These are phyloP conservation scores for Omphaloscelis lunosa DNA, from an alignment of 2,888 invertebrate species.

Conservation along the genomic window DNA sequence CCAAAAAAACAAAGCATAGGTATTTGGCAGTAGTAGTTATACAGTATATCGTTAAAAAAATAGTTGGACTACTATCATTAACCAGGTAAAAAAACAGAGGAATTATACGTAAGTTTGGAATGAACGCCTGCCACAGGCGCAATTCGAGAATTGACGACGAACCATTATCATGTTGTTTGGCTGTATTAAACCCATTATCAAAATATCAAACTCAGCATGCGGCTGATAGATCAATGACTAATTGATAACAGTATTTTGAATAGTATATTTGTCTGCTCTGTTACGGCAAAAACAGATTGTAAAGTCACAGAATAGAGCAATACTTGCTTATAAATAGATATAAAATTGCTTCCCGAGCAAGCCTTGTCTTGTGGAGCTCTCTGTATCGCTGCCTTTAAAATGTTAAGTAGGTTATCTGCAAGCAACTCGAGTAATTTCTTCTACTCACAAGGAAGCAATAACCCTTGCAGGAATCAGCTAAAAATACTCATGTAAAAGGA, in stretches of 20 bases:
- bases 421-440: constrained; percentile 20
- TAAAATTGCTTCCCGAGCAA: not conserved
- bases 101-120: too few species aligned
- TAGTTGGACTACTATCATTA: too few species aligned
- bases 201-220: constrained; percentile 9
- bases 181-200: not conserved
- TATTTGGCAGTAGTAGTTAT: too few species aligned
- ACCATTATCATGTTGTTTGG: not conserved
- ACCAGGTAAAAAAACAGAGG: too few species aligned
- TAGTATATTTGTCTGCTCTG: not conserved
- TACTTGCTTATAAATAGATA: not conserved
- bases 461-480: constrained; percentile 16
- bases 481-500: constrained; percentile 40
- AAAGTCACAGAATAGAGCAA: not conserved
- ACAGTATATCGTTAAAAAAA: too few species aligned
- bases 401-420: constrained; percentile 21
- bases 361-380: not conserved
- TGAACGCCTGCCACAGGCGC: not conserved
- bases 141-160: constrained; percentile 3
- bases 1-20: too few species aligned
- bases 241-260: not conserved
- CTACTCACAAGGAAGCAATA: constrained; percentile 13
- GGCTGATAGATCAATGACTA: not conserved
- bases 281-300: too few species aligned
- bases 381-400: constrained; percentile 4